Percentiles rank a stretch among this genome's conserved stretches.
Conservation (phyloP, 2,113 vertebrate genomes). For the Motacilla alba region DNA sequence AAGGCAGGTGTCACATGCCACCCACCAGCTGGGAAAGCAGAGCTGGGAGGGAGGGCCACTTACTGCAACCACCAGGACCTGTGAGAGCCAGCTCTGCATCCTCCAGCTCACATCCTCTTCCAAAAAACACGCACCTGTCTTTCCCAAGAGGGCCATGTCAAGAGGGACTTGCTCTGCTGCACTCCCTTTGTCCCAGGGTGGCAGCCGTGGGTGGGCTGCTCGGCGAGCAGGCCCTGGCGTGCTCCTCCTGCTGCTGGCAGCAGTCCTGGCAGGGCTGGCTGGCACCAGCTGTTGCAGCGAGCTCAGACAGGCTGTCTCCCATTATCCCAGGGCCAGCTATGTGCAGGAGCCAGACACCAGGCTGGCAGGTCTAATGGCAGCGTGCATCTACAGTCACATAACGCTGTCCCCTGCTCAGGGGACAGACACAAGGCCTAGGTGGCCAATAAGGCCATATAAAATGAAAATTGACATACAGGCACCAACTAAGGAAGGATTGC, state of each 20-base stretch:
- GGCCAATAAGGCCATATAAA: neutral
- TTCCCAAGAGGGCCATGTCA: neutral
- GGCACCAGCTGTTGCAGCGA: constrained; percentile 41
- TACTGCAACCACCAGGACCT: neutral
- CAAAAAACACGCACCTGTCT: accelerated
- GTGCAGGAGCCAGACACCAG: constrained; percentile 6
- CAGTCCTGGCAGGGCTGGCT: neutral
- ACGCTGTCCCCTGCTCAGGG: neutral
- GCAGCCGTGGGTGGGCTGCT: neutral
- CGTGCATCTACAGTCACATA: neutral
- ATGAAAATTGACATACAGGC: neutral
- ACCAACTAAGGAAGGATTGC: neutral
- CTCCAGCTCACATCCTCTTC: neutral
- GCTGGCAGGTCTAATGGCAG: neutral
- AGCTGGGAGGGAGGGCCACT: neutral
- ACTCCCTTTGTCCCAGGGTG: neutral
- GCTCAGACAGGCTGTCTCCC: neutral
- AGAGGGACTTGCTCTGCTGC: neutral
- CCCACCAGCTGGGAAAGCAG: neutral
- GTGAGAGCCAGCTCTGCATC: neutral
- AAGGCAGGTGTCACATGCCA: neutral
- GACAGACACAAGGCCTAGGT: neutral
- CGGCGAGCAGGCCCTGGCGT: neutral
- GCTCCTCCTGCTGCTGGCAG: neutral
- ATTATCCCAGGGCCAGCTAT: neutral